Base-by-base conservation (phyloP, 1,140 invertebrate species). In the Linepithema humile region DNA sequence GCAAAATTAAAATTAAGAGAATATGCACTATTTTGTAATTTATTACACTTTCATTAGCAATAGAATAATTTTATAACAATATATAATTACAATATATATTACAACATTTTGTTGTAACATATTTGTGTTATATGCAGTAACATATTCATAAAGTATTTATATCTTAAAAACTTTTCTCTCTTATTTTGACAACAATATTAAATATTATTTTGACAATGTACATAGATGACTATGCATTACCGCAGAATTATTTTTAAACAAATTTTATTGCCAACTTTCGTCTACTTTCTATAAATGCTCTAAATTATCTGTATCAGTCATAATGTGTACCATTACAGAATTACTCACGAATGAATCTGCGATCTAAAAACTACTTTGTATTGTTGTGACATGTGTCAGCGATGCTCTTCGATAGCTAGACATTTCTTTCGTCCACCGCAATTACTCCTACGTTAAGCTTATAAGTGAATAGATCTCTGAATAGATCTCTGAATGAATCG, bases 401-500 rank as follows among this genome's bases (percentile, higher is more conserved):
- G 26, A 65, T 23, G 70, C 10, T 10, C 15, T 35, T 15, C 9
- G 40, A 80, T 84, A 57, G 38, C 43, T 55, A n/a, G 29, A 53
- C 10, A 65, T 60, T 80, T 73, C 60, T 72, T n/a, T 43, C 38
- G 38, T 15, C 9, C 38, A 23, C 20, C 2, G 26, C 29, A 15
- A 45, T 50, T 12, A 45, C 64, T 75, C 15, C 26, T 45, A 70
- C 69, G 23, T 32, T 64, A 74, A n/a, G n/a, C 59, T 38, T 38
- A 32, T 78, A 10, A 59, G 38, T 75, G 15, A 6, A 82, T 59
- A 59, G 40, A 82, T 70, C 50, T 57, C 35, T 85, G 85, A 6
- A 82, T 59, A 59, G 40, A 82, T 70, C 50, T 57, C 35, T 85
- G 85, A 82, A 75, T 84, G 64, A 82, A 62, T 85, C 86, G 73